Conservation (phyloP, 2,113 vertebrate species). For the Lophochroa leadbeateri region DNA sequence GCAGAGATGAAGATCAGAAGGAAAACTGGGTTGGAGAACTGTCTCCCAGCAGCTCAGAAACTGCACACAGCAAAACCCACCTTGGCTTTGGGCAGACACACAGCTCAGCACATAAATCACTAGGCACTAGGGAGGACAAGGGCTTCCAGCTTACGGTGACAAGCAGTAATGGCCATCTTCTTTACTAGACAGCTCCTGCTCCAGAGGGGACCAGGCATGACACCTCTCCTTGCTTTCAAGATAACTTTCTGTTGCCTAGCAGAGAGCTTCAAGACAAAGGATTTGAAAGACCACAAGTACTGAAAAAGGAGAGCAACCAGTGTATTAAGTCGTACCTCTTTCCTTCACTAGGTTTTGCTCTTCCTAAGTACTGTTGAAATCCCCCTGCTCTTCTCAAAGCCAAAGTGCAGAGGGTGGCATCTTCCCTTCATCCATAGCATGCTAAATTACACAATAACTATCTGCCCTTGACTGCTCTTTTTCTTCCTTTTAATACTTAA, state of each 20-base stretch:
- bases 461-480: not conserved
- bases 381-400: not conserved
- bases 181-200: not conserved
- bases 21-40: constrained; percentile 20
- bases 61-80: not conserved
- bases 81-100: not conserved
- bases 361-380: not conserved
- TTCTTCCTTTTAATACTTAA: not conserved
- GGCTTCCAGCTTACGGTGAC: not conserved
- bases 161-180: not conserved
- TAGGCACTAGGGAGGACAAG: not conserved
- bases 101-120: not conserved
- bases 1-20: constrained; percentile 29
- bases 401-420: not conserved
- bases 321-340: not conserved
- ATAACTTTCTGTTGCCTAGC: not conserved
- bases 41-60: not conserved
- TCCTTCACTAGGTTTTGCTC: not conserved
- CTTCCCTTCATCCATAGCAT: not conserved
- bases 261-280: not conserved
- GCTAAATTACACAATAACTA: not conserved
- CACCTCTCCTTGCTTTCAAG: not conserved
- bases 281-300: not conserved
- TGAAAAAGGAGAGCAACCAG: not conserved
- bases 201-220: not conserved